Evolutionary conservation across 1,140 invertebrate species (phyloP), one percentile per base, ranked within the genome.

Genomic region (Wasmannia auropunctata): DNA sequence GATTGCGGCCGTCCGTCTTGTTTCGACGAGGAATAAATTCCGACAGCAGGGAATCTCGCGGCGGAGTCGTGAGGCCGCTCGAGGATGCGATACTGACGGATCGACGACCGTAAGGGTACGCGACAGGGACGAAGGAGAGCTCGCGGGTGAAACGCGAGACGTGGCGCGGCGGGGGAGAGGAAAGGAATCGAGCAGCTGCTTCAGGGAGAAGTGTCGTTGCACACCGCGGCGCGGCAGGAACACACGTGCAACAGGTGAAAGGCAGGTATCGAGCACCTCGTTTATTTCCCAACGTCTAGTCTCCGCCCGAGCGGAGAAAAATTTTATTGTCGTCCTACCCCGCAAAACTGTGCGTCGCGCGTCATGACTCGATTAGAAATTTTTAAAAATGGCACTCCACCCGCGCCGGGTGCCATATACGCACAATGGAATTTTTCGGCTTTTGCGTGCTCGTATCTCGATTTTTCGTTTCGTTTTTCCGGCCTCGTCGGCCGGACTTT

Each of bases 241-340:
- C 83, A 86, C 60, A 65, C 62, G 79, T 86, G 88, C 94, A 95
- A 94, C 94, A 94, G 94, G 94, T 94, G 93, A 90, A 92, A 90
- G 79, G 81, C 72, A 79, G 89, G 75, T 91, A 91, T 89, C 69
- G 83, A 91, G 77, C 74, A 83, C 25, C 67, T 86, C 74, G 79
- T 46, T 86, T 90, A 89, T 90, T 91, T 88, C 62, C 67, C 86
- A 28, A 25, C 22, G 34, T 85, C 81, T 56, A 77, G 69, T 34
- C 67, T 72, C n/a, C 40, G 34, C 25, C 31, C 65, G 25, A 37
- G 10, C 37, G 54, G 58, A 67, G 58, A 88, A 77, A 86, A 86
- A 86, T 88, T 85, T 63, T 69, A 67, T 85, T 56, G 34, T 83
- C 25, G n/a, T 14, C n/a, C 43, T 72, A 40, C 0, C 31, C n/a